Conservation (phyloP, 2,113 vertebrate genomes). For the Zapus hudsonius region DNA sequence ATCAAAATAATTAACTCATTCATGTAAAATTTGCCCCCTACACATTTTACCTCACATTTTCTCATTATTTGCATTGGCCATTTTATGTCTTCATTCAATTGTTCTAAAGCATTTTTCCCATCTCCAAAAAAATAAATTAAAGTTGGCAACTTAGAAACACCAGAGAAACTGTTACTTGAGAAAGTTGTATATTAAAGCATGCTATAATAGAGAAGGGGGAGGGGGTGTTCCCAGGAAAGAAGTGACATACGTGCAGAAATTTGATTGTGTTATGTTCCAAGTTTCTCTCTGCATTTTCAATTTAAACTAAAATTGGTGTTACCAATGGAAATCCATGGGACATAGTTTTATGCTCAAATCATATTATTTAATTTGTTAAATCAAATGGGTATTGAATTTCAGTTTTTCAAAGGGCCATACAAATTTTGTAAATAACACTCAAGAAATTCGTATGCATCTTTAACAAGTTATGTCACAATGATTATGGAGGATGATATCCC, state of each 20-base stretch:
- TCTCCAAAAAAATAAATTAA: no score
- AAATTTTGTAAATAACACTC: neutral
- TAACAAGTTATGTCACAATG: constrained; percentile 30
- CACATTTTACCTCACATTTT: neutral
- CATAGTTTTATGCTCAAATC: constrained; percentile 23
- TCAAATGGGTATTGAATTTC: constrained; percentile 29
- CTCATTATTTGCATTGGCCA: neutral
- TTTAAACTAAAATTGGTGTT: constrained; percentile 32
- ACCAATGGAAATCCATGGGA: neutral
- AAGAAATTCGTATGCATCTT: constrained; percentile 17
- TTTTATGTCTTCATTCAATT: constrained; percentile 40
- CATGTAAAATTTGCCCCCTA: neutral
- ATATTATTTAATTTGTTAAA: constrained; percentile 42
- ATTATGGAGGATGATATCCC: neutral
- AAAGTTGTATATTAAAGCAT: neutral
- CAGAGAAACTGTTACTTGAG: neutral
- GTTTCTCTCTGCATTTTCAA: neutral
- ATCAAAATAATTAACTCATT: neutral
- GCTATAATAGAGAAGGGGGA: neutral
- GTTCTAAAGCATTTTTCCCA: no score
- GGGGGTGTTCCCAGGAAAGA: neutral
- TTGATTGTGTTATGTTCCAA: neutral
- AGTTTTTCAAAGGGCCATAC: neutral
- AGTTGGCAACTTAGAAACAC: constrained; percentile 1
- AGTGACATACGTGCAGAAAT: neutral